phyloP scores from a whole-genome alignment of 2,113 vertebrate species.

The Takifugu flavidus region DNA sequence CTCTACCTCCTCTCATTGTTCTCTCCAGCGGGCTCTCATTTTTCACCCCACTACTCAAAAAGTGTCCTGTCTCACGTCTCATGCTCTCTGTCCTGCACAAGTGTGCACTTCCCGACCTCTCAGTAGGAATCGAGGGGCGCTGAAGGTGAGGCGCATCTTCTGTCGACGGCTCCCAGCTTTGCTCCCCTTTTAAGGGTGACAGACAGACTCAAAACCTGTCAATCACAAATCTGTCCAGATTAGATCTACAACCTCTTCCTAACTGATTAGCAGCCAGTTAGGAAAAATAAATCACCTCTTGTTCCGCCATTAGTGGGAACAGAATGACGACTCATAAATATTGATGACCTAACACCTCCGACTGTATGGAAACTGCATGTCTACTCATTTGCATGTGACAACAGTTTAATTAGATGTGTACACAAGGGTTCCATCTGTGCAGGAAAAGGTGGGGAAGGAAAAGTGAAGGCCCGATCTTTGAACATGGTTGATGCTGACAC shows the following conservation, averaged over 20 bases:
- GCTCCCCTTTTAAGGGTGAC: background rate
- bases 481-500: background rate
- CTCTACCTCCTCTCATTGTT: no score
- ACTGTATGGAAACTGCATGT: slow-evolving; percentile 39
- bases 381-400: slow-evolving; percentile 44
- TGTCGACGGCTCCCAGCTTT: no score
- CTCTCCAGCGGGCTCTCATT: no score
- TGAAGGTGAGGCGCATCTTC: background rate
- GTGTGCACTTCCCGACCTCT: no score
- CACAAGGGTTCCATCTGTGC: slow-evolving; percentile 29
- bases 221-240: background rate
- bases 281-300: slow-evolving; percentile 65
- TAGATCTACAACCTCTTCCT: background rate
- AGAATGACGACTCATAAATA: slow-evolving; percentile 64
- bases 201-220: background rate
- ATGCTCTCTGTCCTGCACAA: background rate
- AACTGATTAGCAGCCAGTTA: slow-evolving; percentile 64
- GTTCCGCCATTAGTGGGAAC: slow-evolving; percentile 64
- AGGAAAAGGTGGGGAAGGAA: slow-evolving; percentile 1
- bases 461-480: background rate
- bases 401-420: slow-evolving; percentile 28
- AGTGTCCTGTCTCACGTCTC: no score
- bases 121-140: background rate
- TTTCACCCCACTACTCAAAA: no score
- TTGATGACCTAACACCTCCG: slow-evolving; percentile 53